Evolutionary conservation across 1,140 invertebrate species (phyloP), one percentile per base, ranked within the genome.

Genomic region (Macrocentrus cingulum): DNA sequence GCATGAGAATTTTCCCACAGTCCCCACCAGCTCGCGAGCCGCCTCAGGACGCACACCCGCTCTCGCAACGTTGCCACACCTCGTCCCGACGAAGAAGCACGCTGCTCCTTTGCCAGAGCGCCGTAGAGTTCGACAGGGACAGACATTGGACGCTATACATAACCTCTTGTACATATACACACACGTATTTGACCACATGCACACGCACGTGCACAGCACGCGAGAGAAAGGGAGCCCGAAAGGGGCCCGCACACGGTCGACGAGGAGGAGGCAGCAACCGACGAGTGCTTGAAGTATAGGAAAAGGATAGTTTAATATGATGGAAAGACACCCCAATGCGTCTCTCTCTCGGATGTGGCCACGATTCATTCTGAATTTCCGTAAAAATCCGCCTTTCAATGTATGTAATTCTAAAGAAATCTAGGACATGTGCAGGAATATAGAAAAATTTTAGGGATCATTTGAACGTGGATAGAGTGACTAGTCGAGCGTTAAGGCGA

Each of bases 1-100:
- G 73, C 76, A 76, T 78, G 76, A 77, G 76, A 77, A 78, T 77
- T 77, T 78, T 78, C 76, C 76, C 76, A 78, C 76, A 77, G 71
- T 77, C 72, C 72, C 75, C 74, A 72, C 71, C 44, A 56, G 37
- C 61, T 62, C 59, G 42, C 59, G 60, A 62, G 64, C 65, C 64
- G 64, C 64, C 59, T 60, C 56, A 58, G 62, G 68, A 75, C 69
- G 67, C 69, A 72, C 74, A 76, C 71, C 72, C 73, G 70, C 69
- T 68, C 72, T 67, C 62, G 74, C 74, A 71, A 76, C 72, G 73
- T 76, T 76, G 75, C 74, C 74, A 76, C 71, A 75, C 74, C 75
- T 76, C 66, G 53, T 49, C 48, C 18, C 37, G 64, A 65, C 62
- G 66, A 63, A 65, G 67, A 70, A 57, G 62, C 66, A n/a, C n/a